Evolutionary conservation across 1,140 invertebrate species (phyloP).

Genomic region (Zaprionus africanus): DNA sequence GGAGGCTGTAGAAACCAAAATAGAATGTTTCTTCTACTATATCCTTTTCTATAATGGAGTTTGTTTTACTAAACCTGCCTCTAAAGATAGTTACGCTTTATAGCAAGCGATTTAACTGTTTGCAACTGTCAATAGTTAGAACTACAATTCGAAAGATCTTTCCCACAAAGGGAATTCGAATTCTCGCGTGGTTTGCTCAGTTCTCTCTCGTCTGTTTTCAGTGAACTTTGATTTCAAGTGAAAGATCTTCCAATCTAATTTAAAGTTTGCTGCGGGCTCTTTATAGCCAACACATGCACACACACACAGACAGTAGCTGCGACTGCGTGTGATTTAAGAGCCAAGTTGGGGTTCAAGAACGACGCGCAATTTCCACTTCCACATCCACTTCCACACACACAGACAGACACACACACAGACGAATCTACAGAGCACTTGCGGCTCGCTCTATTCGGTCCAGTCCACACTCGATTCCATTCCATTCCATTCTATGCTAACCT

Average conservation of each 20-base stretch:
- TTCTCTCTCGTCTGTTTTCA: background rate
- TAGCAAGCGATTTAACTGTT: too few species aligned
- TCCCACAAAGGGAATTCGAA: background rate
- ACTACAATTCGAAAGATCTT: background rate
- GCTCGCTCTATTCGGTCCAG: constrained; percentile 1
- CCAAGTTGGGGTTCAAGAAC: constrained; percentile 33
- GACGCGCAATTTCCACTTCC: constrained; percentile 53
- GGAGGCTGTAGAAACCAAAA: background rate
- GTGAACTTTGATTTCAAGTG: constrained; percentile 23
- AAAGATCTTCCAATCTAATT: constrained; percentile 25
- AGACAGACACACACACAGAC: background rate
- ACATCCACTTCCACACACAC: constrained; percentile 43
- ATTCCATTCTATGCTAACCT: constrained; percentile 21
- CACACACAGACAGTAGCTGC: background rate
- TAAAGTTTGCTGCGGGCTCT: constrained; percentile 11
- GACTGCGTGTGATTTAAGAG: constrained; percentile 46
- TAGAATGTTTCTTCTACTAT: too few species aligned
- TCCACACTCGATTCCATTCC: constrained; percentile 29
- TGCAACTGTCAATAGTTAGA: too few species aligned
- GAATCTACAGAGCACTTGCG: background rate
- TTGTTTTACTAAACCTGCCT: background rate
- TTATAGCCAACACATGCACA: background rate
- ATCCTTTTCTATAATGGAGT: too few species aligned
- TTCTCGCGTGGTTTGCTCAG: background rate
- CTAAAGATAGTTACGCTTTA: too few species aligned